phyloP scores from a whole-genome alignment of 2,888 invertebrate species.

The Netelia virgata region DNA sequence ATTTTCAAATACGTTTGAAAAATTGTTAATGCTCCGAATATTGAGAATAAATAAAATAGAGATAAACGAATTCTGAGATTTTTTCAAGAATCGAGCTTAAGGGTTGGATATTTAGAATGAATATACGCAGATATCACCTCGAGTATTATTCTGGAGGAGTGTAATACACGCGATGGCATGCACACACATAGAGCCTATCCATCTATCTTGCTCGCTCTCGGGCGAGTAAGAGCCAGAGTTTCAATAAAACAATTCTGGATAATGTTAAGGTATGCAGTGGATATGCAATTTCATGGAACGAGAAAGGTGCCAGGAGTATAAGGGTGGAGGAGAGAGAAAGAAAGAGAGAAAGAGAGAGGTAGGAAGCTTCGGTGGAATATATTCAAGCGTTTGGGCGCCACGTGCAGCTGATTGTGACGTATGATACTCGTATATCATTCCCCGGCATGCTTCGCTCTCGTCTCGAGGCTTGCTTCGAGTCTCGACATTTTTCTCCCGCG shows the following conservation, averaged over 20 bases:
- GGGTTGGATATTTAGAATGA: slow-evolving; percentile 37
- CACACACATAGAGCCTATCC: slow-evolving; percentile 16
- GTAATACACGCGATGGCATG: background rate
- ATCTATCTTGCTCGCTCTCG: slow-evolving; percentile 29
- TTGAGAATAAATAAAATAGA: background rate
- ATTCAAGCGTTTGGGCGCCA: slow-evolving; percentile 79
- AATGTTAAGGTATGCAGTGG: slow-evolving; percentile 69
- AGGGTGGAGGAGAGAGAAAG: slow-evolving; percentile 9
- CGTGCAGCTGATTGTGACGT: slow-evolving; percentile 82
- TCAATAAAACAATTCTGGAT: slow-evolving; percentile 67
- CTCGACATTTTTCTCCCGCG: slow-evolving; percentile 80
- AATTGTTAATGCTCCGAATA: no score
- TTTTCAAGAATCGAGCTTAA: background rate
- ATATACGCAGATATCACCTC: slow-evolving; percentile 8
- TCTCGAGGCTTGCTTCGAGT: slow-evolving; percentile 77
- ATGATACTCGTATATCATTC: slow-evolving; percentile 81
- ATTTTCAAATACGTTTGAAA: no score
- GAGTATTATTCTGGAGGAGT: slow-evolving; percentile 33
- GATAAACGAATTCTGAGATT: background rate
- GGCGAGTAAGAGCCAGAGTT: slow-evolving; percentile 41
- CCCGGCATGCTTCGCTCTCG: slow-evolving; percentile 75
- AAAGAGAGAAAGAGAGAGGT: slow-evolving; percentile 17
- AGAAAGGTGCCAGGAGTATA: slow-evolving; percentile 35
- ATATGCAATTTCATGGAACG: slow-evolving; percentile 70
- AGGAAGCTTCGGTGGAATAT: slow-evolving; percentile 78